These are phyloP conservation scores for Eufriesea mexicana DNA, from an alignment of 1,140 invertebrate species.

Conservation along the genomic window DNA sequence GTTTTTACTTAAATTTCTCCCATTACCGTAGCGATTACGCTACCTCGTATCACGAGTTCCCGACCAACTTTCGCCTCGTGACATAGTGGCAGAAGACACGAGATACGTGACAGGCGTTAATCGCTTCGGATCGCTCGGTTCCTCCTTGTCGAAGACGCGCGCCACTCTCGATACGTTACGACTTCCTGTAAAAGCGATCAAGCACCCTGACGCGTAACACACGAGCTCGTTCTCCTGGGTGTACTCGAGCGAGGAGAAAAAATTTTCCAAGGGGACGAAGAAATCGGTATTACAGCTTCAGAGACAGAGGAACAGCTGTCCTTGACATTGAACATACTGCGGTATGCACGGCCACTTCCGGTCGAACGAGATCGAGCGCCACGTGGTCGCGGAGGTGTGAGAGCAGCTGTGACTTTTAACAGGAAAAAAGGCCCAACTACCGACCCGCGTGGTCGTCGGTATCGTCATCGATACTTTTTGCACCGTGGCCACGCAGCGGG, in stretches of 20 bases:
- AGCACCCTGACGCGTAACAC: slow-evolving; percentile 43
- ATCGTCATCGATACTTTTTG: slow-evolving; percentile 52
- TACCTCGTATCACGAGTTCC: background rate
- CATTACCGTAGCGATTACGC: background rate
- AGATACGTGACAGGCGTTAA: slow-evolving; percentile 12
- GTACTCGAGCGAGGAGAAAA: background rate
- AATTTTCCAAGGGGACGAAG: background rate
- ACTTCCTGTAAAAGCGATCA: slow-evolving; percentile 60
- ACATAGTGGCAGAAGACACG: background rate
- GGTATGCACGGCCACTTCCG: slow-evolving; percentile 55
- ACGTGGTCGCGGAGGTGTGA: slow-evolving; percentile 47
- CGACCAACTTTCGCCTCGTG: background rate
- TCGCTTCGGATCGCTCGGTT: slow-evolving; percentile 16
- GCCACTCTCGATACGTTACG: slow-evolving; percentile 38
- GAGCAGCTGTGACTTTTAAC: slow-evolving; percentile 58
- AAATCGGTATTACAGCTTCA: slow-evolving; percentile 43
- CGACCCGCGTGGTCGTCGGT: background rate
- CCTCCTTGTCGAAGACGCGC: slow-evolving; percentile 1
- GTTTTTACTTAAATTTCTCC: background rate
- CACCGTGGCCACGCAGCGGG: background rate
- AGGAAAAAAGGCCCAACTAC: slow-evolving; percentile 18
- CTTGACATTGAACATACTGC: slow-evolving; percentile 67
- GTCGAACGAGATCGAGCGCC: slow-evolving; percentile 50
- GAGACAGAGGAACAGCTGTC: slow-evolving; percentile 58
- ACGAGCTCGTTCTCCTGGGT: background rate